Evolutionary conservation across 2,797 vertebrate genomes (phyloP).

Genomic region (Falco rusticolus): DNA sequence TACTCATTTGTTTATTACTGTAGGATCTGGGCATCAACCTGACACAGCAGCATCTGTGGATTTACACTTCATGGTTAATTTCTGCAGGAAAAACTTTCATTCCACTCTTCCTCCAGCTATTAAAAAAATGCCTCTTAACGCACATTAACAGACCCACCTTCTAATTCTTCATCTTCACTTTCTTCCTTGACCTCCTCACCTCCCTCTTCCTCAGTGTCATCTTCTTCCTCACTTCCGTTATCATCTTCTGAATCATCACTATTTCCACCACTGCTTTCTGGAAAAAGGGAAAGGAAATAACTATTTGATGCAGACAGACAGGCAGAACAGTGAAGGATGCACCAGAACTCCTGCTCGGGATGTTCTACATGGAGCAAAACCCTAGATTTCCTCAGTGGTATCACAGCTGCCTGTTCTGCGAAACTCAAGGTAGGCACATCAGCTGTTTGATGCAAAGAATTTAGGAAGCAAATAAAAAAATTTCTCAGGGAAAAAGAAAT

Average conservation of each 20-base stretch:
- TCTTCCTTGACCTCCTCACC: conserved; percentile 77
- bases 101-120: background rate
- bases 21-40: background rate
- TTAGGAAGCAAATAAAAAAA: background rate
- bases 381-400: background rate
- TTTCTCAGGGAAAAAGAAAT: background rate
- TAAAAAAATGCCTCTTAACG: background rate
- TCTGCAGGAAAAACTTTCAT: background rate
- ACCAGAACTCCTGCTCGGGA: background rate
- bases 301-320: background rate
- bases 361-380: background rate
- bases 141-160: conserved; percentile 37
- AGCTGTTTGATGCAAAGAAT: background rate
- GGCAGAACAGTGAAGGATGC: background rate
- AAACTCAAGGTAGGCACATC: background rate
- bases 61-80: background rate
- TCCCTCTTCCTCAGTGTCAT: conserved; percentile 77
- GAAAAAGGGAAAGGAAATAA: background rate
- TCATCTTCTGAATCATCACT: conserved; percentile 82
- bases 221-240: conserved; percentile 75
- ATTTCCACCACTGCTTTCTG: conserved; percentile 80
- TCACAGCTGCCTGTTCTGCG: background rate
- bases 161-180: conserved; percentile 80
- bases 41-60: background rate
- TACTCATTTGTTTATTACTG: background rate